These are phyloP conservation scores for Onychostruthus taczanowskii DNA, from an alignment of 2,113 vertebrate species.

Conservation along the genomic window DNA sequence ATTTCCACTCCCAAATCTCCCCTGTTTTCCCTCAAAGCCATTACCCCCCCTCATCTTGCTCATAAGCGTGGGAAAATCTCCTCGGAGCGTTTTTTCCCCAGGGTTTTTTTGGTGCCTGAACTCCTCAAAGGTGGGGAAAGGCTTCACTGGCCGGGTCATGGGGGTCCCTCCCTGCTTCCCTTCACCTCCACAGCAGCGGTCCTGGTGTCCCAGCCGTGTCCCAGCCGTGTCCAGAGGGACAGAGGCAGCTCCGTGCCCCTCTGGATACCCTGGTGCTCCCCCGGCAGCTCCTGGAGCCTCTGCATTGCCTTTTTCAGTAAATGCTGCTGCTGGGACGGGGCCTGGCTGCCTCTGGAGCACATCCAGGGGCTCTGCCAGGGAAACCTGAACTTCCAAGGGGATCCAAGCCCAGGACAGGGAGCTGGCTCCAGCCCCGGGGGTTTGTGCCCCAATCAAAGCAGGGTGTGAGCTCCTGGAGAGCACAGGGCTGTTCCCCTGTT, in stretches of 20 bases:
- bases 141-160: not conserved
- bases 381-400: fast-evolving
- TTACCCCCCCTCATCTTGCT: not conserved
- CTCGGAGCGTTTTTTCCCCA: fast-evolving
- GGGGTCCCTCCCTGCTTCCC: not conserved
- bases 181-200: not conserved
- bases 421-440: not conserved
- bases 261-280: not conserved
- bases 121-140: not conserved
- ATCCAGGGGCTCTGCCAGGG: not conserved
- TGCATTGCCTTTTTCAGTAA: constrained; percentile 5
- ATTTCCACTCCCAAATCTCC: not conserved
- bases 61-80: fast-evolving
- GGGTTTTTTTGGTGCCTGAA: not conserved
- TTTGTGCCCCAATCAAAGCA: fast-evolving
- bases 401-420: fast-evolving
- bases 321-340: fast-evolving
- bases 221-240: not conserved
- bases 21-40: not conserved
- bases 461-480: not conserved
- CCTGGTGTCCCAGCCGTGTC: fast-evolving
- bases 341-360: not conserved
- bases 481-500: fast-evolving
- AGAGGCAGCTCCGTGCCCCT: not conserved
- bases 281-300: not conserved